Base-by-base conservation (phyloP, 2,113 vertebrate genomes). In the Festucalex cinctus region DNA sequence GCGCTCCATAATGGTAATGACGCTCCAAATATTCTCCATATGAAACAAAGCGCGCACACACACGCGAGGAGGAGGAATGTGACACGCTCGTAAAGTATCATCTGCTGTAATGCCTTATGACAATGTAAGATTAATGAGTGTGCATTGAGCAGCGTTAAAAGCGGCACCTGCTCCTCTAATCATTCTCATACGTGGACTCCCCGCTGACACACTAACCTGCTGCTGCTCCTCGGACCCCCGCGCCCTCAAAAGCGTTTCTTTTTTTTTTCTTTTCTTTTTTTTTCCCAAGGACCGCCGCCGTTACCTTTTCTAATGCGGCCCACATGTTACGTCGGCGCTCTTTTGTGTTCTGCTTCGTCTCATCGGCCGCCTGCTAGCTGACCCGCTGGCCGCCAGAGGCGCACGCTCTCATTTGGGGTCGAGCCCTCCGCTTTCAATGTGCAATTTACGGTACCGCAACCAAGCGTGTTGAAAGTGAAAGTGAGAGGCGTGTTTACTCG, bases 121-220 rank as follows among this genome's bases (percentile, higher is more conserved):
- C 86, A 89, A 84, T 82, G 75, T 76, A 84, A 87, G 86, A 90
- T 89, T 87, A 89, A 89, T 88, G 88, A 87, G 64, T 22, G 71
- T 73, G 82, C 71, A 73, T 77, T 85, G 81, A 39, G 81, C 74
- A 63, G 82, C 74, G 81, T 82, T 78, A 62, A 83, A 83, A 49
- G 83, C 83, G 89, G 90, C 90, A 91, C 91, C 92, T 93, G 92
- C 89, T 91, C 79, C 86, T 83, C 83, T 91, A 92, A 93, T 92
- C 88, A 88, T 84, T 90, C 85, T 91, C 89, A 90, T 91, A 57
- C 54, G 85, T 90, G 91, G 84, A 76, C 78, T 79, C 86, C 85
- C 89, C 32, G 83, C 86, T 87, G 91, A 87, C 85, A 88, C 69
- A 70, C 86, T 90, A 91, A 92, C 91, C 89, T 91, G 90, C 88